Evolutionary conservation across 1,140 invertebrate genomes (phyloP).

Genomic region (Elymnias hypermnestra): DNA sequence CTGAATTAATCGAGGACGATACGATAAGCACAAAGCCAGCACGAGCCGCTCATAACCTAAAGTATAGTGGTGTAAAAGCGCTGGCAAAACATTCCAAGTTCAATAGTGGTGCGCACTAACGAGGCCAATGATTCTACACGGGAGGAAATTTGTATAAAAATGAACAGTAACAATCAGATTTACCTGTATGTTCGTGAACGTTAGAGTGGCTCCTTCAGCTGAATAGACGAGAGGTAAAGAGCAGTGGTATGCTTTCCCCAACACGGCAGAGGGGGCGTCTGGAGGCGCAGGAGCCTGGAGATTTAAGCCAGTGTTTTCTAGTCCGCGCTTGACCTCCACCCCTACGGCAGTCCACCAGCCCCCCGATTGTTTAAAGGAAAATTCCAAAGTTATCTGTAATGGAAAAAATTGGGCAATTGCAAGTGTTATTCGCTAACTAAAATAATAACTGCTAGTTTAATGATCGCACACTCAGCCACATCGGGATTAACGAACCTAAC

Average conservation of each 20-base stretch:
- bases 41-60: too few species aligned
- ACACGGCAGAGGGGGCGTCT: constrained; percentile 65
- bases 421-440: neutral
- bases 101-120: too few species aligned
- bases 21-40: too few species aligned
- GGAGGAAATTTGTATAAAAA: too few species aligned
- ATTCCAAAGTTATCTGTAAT: constrained; percentile 66
- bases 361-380: constrained; percentile 64
- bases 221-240: constrained; percentile 65
- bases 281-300: constrained; percentile 41
- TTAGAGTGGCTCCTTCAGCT: constrained; percentile 58
- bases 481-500: too few species aligned
- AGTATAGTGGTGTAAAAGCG: too few species aligned
- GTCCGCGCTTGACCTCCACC: constrained; percentile 68
- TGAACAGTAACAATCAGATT: neutral
- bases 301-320: constrained; percentile 35
- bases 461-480: too few species aligned
- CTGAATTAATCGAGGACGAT: too few species aligned
- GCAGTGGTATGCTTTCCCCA: constrained; percentile 75
- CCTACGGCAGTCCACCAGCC: constrained; percentile 76
- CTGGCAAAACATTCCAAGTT: too few species aligned
- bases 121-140: too few species aligned
- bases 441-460: too few species aligned
- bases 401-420: neutral
- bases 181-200: constrained; percentile 69